Evolutionary conservation across 2,888 invertebrate species (phyloP).

Genomic region (Chymomyza procnemis): DNA sequence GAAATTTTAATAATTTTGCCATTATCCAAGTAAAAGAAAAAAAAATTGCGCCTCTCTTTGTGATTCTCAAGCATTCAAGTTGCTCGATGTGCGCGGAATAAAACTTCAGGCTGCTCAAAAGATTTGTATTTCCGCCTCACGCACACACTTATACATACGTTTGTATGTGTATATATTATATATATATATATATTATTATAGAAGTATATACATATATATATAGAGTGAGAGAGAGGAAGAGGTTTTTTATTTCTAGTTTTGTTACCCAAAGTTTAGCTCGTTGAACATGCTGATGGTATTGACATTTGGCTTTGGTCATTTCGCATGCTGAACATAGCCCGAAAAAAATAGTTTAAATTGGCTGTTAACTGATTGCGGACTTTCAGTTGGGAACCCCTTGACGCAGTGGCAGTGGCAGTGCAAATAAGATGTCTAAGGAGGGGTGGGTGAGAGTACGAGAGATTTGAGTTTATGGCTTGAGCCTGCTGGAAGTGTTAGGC

Average conservation of each 20-base stretch:
- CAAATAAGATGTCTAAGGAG: slow-evolving; percentile 42
- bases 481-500: slow-evolving; percentile 51
- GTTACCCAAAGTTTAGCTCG: slow-evolving; percentile 1
- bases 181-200: no score
- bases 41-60: background rate
- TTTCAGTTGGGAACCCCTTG: slow-evolving; percentile 16
- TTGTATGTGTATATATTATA: no score
- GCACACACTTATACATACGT: background rate
- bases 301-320: slow-evolving; percentile 68
- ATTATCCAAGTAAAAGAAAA: no score
- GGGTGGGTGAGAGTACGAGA: no score
- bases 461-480: slow-evolving; percentile 43
- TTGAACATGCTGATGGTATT: slow-evolving; percentile 55
- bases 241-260: background rate
- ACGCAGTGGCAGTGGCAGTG: slow-evolving; percentile 25
- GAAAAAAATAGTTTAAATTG: slow-evolving; percentile 67
- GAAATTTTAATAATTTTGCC: background rate
- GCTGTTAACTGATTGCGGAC: slow-evolving; percentile 66
- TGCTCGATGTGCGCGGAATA: background rate
- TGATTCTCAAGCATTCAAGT: background rate
- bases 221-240: no score
- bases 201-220: background rate
- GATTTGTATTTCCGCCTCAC: background rate
- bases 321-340: slow-evolving; percentile 59
- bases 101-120: background rate